These are phyloP conservation scores for Clytia hemisphaerica DNA, from an alignment of 30 jellyfish, hydroid and myxozoan genomes.

Conservation along the genomic window DNA sequence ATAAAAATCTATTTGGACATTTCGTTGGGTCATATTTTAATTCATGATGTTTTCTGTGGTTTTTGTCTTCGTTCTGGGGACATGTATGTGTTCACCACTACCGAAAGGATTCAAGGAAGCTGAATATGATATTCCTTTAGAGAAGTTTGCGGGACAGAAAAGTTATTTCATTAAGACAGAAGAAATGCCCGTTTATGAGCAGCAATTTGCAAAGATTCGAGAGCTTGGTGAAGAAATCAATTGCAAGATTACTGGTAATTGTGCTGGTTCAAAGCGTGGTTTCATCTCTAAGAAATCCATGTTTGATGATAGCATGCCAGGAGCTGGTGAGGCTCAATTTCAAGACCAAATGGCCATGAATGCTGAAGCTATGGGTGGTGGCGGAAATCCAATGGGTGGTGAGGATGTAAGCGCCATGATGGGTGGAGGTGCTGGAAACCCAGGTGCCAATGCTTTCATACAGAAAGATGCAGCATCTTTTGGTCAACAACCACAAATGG, in stretches of 20 bases:
- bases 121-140: conserved; percentile 18
- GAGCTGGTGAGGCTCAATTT: no score
- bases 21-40: no score
- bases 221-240: conserved; percentile 56
- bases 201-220: conserved; percentile 43
- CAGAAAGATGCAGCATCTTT: conserved; percentile 21
- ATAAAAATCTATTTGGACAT: no score
- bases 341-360: no score
- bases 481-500: conserved; percentile 41
- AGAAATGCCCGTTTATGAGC: conserved; percentile 24
- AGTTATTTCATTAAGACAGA: conserved; percentile 16
- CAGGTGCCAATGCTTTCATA: no score
- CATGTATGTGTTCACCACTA: no score
- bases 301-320: no score
- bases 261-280: conserved; percentile 17
- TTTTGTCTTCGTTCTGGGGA: no score
- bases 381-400: neutral
- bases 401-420: neutral
- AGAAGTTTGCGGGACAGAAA: neutral
- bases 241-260: conserved; percentile 43
- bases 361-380: neutral
- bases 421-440: neutral
- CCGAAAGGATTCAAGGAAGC: conserved; percentile 23
- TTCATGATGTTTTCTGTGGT: no score
- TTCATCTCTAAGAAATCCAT: no score